Evolutionary conservation across 2,888 invertebrate species (phyloP), one percentile per base, ranked within the genome.

Genomic region (Dorcus hopei): DNA sequence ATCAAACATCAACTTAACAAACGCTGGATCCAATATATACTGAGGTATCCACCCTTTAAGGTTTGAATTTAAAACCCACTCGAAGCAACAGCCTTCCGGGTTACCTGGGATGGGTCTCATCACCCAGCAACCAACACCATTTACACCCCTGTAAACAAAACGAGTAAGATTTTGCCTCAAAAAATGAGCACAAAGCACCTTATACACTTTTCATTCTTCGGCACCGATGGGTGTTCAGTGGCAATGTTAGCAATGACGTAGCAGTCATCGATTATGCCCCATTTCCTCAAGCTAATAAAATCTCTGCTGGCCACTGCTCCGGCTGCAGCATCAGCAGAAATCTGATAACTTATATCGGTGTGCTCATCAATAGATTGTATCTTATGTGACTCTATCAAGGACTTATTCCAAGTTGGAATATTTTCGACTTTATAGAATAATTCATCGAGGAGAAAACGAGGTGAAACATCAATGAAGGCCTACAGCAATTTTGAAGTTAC

Each of bases 41-140:
- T 88, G 87, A 0, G 94, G 94, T 61, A 95, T 83, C 86, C 90
- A 93, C 61, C 93, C 92, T 79, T 92, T 90, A 26, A 95, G 81
- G 74, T 95, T 89, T 23, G 91, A 87, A 74, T 93, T 92, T 68
- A 95, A 82, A 9, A 94, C 83, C 93, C 93, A 95, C 55, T 89
- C 87, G 74, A 94, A 89, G 67, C 82, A 82, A 57, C 90, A 89
- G 59, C 82, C 82, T 48, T 85, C 82, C 1, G 83, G 78, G 38
- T 85, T 84, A 7, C 81, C 81, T 0, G 80, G 77, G 40, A 88
- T 80, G 8, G 87, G 84, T 62, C 85, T 83, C 66, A 94, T 84
- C 9, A 86, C 85, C 85, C 89, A 93, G 66, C 93, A 93, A 0
- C 91, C 88, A 0, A 93, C 85, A 52, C 91, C 89, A 73, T 93